Evolutionary conservation across 2,888 invertebrate genomes (phyloP).

Genomic region (Ctenicera cuprea): DNA sequence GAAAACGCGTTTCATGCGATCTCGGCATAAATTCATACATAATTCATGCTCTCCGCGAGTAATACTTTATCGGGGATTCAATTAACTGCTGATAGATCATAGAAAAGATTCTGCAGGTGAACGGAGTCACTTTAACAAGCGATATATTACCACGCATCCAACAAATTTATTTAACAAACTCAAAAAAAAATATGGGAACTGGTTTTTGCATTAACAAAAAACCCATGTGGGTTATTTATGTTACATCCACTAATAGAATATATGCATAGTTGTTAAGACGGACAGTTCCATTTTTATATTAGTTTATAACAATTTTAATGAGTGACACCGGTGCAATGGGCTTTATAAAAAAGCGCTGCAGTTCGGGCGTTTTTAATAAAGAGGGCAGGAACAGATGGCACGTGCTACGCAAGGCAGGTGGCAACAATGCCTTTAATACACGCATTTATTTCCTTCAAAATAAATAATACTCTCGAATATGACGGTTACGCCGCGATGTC

Average conservation of each 20-base stretch:
- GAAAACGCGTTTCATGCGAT: slow-evolving; percentile 44
- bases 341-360: slow-evolving; percentile 11
- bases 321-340: slow-evolving; percentile 4
- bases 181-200: slow-evolving; percentile 1
- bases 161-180: slow-evolving; percentile 42
- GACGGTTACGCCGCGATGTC: slow-evolving; percentile 7
- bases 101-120: slow-evolving; percentile 49
- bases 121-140: slow-evolving; percentile 46
- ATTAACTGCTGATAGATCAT: slow-evolving; percentile 52
- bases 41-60: slow-evolving; percentile 48
- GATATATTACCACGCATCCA: slow-evolving; percentile 26
- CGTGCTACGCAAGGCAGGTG: slow-evolving; percentile 46
- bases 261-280: neutral
- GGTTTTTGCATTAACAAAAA: neutral
- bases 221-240: slow-evolving; percentile 16
- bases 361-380: slow-evolving; percentile 5
- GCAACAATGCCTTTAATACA: slow-evolving; percentile 33
- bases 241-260: neutral
- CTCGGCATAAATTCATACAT: slow-evolving; percentile 45
- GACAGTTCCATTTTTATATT: neutral
- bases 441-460: slow-evolving; percentile 21
- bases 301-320: neutral
- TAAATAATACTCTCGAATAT: slow-evolving; percentile 9
- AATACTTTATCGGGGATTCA: slow-evolving; percentile 56
- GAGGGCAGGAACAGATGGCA: slow-evolving; percentile 33